Evolutionary conservation across 1,140 invertebrate species (phyloP).

Genomic region (Coenobita brevimanus): DNA sequence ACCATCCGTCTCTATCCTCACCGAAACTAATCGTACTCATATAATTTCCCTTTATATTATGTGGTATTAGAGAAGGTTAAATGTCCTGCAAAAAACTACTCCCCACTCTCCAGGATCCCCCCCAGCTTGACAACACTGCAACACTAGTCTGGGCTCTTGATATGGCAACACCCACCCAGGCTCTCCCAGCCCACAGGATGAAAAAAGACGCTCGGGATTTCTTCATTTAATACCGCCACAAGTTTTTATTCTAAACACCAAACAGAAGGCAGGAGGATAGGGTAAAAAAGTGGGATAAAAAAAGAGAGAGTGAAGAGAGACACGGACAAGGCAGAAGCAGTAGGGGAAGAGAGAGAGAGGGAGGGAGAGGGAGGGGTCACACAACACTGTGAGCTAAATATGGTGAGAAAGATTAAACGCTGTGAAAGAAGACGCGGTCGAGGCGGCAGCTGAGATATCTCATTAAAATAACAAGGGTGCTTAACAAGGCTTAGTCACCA

Average conservation of each 20-base stretch:
- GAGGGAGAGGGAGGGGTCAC: not conserved
- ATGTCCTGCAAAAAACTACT: no score
- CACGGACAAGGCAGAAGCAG: no score
- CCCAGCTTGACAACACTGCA: not conserved
- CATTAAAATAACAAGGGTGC: conserved; percentile 65
- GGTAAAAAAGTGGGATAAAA: no score
- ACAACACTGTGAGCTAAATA: conserved; percentile 33
- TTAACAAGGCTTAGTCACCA: conserved; percentile 61
- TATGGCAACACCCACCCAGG: conserved; percentile 35
- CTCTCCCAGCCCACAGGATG: not conserved
- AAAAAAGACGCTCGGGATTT: conserved; percentile 24
- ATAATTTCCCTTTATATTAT: no score
- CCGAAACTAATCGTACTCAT: no score
- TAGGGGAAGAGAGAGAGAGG: not conserved
- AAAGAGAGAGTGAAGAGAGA: no score
- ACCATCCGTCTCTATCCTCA: no score
- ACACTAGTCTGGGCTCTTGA: not conserved
- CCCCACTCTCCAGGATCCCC: no score
- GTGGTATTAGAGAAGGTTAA: no score
- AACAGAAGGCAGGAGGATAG: not conserved
- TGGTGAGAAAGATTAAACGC: conserved; percentile 60
- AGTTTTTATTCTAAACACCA: not conserved
- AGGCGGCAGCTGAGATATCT: conserved; percentile 55
- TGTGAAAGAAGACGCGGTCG: conserved; percentile 42
- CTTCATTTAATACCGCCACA: conserved; percentile 20